A percentile compares a stretch with the other conserved stretches of the same genome.
phyloP scores from a whole-genome alignment of 2,888 invertebrate species.

The Papilio gigon region DNA sequence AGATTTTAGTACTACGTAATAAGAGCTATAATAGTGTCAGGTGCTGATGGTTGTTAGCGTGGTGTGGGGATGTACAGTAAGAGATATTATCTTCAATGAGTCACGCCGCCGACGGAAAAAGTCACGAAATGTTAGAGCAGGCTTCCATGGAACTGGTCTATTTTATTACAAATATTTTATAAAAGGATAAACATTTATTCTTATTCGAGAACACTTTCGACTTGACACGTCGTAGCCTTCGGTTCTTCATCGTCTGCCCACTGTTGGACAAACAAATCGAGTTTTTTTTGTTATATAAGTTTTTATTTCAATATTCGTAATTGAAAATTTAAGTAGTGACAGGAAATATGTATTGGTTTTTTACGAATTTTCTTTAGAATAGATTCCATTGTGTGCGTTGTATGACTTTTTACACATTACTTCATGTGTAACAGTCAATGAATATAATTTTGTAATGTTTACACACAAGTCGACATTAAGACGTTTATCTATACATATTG shows the following conservation, averaged over 20 bases:
- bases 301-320: too few relatives aligned
- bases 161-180: slow-evolving; percentile 1
- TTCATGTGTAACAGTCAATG: background rate
- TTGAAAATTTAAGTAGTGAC: too few relatives aligned
- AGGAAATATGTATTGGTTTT: background rate
- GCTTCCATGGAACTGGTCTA: slow-evolving; percentile 50
- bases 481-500: background rate
- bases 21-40: slow-evolving; percentile 3
- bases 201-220: too few relatives aligned
- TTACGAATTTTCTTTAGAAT: background rate
- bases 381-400: background rate
- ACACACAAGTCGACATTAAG: background rate
- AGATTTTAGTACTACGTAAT: background rate
- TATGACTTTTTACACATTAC: background rate
- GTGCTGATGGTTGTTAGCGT: background rate
- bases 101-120: slow-evolving; percentile 49
- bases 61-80: slow-evolving; percentile 38
- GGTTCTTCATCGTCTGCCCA: too few relatives aligned
- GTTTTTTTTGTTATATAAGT: too few relatives aligned
- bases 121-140: slow-evolving; percentile 45
- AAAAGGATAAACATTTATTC: background rate
- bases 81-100: slow-evolving; percentile 45
- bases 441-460: background rate
- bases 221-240: too few relatives aligned
- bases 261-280: too few relatives aligned